These are phyloP conservation scores for Chymomyza caudatula DNA, from an alignment of 2,888 invertebrate genomes.

Conservation along the genomic window DNA sequence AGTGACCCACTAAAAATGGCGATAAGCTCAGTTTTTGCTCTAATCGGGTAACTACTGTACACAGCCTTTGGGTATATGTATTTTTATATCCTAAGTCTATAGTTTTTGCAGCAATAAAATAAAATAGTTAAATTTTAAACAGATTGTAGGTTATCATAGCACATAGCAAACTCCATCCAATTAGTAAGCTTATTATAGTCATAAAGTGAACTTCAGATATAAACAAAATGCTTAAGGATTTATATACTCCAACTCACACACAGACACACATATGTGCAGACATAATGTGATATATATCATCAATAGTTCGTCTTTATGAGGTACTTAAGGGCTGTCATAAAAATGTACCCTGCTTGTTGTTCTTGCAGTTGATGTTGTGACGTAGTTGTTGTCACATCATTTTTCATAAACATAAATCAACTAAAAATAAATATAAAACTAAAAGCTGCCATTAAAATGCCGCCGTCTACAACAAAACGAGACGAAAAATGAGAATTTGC, in stretches of 20 bases:
- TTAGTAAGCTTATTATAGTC: neutral
- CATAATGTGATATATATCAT: neutral
- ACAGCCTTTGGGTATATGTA: neutral
- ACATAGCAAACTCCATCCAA: neutral
- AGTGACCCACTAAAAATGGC: neutral
- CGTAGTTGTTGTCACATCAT: neutral
- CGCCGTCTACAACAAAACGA: neutral
- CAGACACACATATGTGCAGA: neutral
- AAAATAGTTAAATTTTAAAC: neutral
- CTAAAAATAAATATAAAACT: conserved; percentile 6
- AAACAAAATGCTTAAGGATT: neutral
- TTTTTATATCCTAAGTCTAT: neutral
- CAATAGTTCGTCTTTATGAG: conserved; percentile 37
- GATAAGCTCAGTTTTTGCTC: neutral
- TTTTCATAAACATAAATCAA: conserved; percentile 48
- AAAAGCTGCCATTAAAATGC: conserved; percentile 49
- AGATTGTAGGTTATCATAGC: neutral
- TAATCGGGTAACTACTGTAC: neutral
- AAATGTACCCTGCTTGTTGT: conserved; percentile 18
- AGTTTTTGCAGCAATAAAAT: neutral
- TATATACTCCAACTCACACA: too few relatives aligned
- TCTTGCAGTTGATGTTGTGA: too few relatives aligned
- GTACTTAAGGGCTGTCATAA: conserved; percentile 41
- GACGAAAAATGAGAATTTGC: neutral
- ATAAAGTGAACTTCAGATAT: neutral